Evolutionary conservation across 2,888 invertebrate species (phyloP).

Genomic region (Peribatodes rhomboidaria): DNA sequence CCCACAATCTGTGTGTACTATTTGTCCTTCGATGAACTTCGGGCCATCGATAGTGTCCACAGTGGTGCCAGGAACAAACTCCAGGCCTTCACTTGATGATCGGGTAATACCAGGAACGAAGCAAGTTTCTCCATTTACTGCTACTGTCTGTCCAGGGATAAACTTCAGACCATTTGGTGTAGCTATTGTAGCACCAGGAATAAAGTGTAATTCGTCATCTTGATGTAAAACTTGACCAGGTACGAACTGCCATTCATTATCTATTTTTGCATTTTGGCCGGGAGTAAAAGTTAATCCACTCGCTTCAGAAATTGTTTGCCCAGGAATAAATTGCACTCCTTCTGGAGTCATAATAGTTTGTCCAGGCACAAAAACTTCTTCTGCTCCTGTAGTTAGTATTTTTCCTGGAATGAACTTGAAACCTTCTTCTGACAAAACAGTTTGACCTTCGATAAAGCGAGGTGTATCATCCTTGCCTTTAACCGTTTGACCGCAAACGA

Average conservation of each 20-base stretch:
- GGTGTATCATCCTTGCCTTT: conserved; percentile 84
- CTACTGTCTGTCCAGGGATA: conserved; percentile 88
- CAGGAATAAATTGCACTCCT: conserved; percentile 88
- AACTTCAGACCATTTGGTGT: conserved; percentile 88
- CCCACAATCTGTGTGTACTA: conserved; percentile 86
- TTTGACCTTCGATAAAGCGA: conserved; percentile 88
- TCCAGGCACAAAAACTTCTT: conserved; percentile 87
- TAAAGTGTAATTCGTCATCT: conserved; percentile 85
- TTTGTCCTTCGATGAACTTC: conserved; percentile 89
- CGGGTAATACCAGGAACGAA: conserved; percentile 88
- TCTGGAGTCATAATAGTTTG: conserved; percentile 87
- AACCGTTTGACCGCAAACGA: conserved; percentile 88
- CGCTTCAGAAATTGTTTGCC: conserved; percentile 86
- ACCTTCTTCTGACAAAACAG: conserved; percentile 87
- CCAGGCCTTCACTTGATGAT: conserved; percentile 72
- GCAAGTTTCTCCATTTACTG: conserved; percentile 79
- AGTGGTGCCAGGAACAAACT: conserved; percentile 88
- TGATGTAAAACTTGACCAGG: conserved; percentile 88
- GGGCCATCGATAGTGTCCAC: conserved; percentile 88
- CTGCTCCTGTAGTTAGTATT: conserved; percentile 77
- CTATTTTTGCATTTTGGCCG: conserved; percentile 86
- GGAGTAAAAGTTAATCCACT: conserved; percentile 86
- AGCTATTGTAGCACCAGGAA: conserved; percentile 88
- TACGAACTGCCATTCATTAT: conserved; percentile 88
- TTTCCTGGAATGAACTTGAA: conserved; percentile 88